Evolutionary conservation across 2,888 invertebrate species (phyloP), one percentile per base, ranked within the genome.

Genomic region (Axea sp.): DNA sequence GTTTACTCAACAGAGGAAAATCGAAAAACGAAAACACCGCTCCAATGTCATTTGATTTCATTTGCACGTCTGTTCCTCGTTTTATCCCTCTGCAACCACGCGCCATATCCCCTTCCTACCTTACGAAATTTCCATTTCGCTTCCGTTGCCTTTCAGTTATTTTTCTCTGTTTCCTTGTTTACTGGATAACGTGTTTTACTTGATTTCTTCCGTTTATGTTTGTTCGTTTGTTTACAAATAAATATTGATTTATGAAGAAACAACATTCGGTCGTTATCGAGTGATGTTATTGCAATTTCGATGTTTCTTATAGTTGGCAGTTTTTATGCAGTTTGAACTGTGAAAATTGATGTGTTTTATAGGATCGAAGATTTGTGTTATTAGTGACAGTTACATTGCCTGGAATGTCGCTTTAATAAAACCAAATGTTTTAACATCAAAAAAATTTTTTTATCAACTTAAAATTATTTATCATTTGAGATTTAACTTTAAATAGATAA

Each of bases 221-320:
- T 37, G 5, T 15, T 37, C 14, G 22, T 59, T 62, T 62, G 31
- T 53, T 53, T 41, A 31, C 2, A 14, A 19, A 45, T 53, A 19
- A 45, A 7, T 9, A 35, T 14, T 41, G 3, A 17, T 7, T 51
- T 45, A 45, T 37, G 11, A 31, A 64, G 71, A 28, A 69, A 33
- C 75, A 68, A 57, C 68, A 78, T 81, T 81, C 77, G 81, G 79
- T 77, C 79, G 65, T 75, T 76, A 39, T 62, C 67, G 33, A 71
- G 71, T 77, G 73, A 59, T 80, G 80, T 78, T 77, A 72, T 78
- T 78, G 77, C 72, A 68, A 81, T 76, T 75, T 80, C 80, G 76
- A 80, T 78, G 77, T 75, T 76, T 81, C 75, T 77, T 72, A 35
- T 65, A 51, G 68, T 55, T 62, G 26, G 49, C 47, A 43, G 39